Evolutionary conservation across 2,113 vertebrate species (phyloP).

Genomic region (Delphinapterus leucas): DNA sequence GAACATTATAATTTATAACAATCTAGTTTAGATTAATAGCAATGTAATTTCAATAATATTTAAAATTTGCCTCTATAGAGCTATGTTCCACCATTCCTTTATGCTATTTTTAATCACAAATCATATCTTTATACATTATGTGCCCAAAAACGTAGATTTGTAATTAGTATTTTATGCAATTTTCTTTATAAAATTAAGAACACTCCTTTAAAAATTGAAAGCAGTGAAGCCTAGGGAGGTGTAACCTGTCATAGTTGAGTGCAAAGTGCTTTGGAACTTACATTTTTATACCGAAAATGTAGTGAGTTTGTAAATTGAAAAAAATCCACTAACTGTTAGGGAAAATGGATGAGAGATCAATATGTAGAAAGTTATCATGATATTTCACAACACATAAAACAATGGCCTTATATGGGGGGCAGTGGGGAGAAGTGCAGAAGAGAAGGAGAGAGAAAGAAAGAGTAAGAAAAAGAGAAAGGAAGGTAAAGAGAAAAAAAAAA

Average conservation of each 20-base stretch:
- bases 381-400: neutral
- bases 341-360: neutral
- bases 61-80: neutral
- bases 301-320: neutral
- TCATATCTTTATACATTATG: neutral
- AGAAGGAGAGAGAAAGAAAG: neutral
- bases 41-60: neutral
- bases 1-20: neutral
- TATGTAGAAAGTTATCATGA: neutral
- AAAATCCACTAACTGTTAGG: neutral
- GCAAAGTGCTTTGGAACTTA: neutral
- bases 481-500: neutral
- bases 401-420: neutral
- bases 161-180: neutral
- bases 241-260: neutral
- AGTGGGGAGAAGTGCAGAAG: neutral
- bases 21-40: neutral
- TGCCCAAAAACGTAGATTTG: neutral
- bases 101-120: neutral
- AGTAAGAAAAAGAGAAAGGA: neutral
- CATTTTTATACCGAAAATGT: neutral
- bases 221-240: neutral
- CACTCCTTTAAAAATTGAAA: neutral
- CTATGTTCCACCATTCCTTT: neutral
- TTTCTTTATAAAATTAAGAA: neutral